A percentile compares a stretch with the other conserved stretches of the same genome.
Conservation (phyloP, 2,113 vertebrate genomes). For the Rhynchopsitta pachyrhyncha region DNA sequence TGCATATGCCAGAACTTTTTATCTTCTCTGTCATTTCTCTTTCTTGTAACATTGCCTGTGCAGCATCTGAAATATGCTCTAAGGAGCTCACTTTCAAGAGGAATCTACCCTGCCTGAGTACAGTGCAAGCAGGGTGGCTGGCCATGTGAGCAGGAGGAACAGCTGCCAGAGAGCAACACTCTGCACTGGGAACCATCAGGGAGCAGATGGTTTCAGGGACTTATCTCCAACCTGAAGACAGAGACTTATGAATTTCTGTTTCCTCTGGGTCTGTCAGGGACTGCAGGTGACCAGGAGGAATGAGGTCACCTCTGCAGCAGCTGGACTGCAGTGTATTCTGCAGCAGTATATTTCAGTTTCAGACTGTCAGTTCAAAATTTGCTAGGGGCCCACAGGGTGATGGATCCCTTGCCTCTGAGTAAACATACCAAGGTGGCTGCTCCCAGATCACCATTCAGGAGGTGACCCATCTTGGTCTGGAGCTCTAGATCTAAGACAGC, state of each 20-base stretch:
- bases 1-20: background rate
- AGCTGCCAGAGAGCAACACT: background rate
- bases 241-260: background rate
- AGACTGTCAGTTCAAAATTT: background rate
- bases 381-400: background rate
- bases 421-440: background rate
- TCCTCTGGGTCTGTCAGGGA: background rate
- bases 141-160: background rate
- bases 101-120: background rate
- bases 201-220: background rate
- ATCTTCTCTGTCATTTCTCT: background rate
- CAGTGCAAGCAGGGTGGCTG: background rate
- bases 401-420: background rate
- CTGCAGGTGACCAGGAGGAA: background rate
- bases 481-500: background rate
- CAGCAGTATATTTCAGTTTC: background rate
- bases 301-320: fast-evolving
- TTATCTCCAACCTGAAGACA: background rate
- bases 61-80: background rate
- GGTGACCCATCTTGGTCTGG: background rate
- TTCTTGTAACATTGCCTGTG: background rate
- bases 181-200: background rate
- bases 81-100: background rate
- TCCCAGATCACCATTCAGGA: background rate
- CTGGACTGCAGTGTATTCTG: background rate